Evolutionary conservation across 2,113 vertebrate genomes (phyloP), one percentile per base, ranked within the genome.

Genomic region (Butorides virescens): DNA sequence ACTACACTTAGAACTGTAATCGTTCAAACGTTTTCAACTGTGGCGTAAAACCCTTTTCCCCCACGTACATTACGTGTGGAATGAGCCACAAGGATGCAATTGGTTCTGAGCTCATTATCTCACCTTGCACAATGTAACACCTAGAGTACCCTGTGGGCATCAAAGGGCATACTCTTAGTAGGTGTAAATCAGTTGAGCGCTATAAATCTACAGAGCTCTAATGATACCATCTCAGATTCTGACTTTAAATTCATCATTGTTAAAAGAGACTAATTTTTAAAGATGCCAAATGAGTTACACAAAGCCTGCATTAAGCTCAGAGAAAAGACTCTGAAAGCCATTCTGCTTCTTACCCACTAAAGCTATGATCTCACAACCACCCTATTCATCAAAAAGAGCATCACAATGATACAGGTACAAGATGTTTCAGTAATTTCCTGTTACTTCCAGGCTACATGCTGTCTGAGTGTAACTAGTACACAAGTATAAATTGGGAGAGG

Each of bases 391-490:
- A 90, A 73, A 15, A 65, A 49, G 37, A 78, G 26, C 46, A 86
- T 7, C 36, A 85, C 29, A 88, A 37, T 6, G 42, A 42, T 34
- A 49, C 4, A 55, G 15, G 42, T 22, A 76, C 32, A 71, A 80
- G 63, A 56, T 5, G 3, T 30, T 66, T 73, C 53, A 55, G n/a
- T n/a, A 63, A 91, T 71, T 67, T 82, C 52, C 79, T 62, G 29
- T 37, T 86, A 68, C 46, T 82, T 82, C 36, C 44, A 68, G 61
- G 22, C 36, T 77, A 34, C 39, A n/a, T 15, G 10, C 18, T 39
- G 8, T 37, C 49, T 3, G 7, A 83, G 25, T 11, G 37, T 30
- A 86, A 62, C 36, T 36, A 42, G 10, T 10, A 63, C 0, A 0
- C 11, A 58, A 9, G 19, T 26, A 63, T 1, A 2, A 5, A 29